These are phyloP conservation scores for Acanthacorydalis orientalis DNA, from an alignment of 2,888 invertebrate species.

Conservation along the genomic window DNA sequence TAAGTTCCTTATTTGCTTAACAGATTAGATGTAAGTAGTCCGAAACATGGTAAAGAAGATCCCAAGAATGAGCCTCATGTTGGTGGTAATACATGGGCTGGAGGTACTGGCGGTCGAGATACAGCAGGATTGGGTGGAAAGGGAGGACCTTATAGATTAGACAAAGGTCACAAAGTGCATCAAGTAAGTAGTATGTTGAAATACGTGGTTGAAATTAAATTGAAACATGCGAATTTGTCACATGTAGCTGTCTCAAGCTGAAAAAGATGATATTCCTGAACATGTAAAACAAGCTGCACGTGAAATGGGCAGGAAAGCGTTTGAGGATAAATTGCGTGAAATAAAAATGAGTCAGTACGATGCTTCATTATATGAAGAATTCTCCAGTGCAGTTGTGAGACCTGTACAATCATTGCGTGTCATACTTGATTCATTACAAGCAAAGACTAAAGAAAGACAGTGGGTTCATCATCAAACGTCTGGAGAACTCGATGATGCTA, in stretches of 20 bases:
- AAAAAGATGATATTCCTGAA: constrained; percentile 81
- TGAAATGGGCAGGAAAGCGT: constrained; percentile 84
- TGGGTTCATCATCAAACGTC: constrained; percentile 90
- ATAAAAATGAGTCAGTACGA: constrained; percentile 93
- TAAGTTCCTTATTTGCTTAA: constrained; percentile 15
- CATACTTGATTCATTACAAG: constrained; percentile 73
- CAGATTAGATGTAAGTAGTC: constrained; percentile 49
- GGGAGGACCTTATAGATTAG: constrained; percentile 88
- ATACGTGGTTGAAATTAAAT: background rate
- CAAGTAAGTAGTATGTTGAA: constrained; percentile 36
- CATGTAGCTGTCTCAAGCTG: constrained; percentile 58
- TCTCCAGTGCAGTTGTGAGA: constrained; percentile 56
- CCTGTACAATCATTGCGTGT: constrained; percentile 77
- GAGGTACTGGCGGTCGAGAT: constrained; percentile 83
- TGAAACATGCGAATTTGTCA: background rate
- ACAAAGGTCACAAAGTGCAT: constrained; percentile 84
- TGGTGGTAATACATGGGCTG: constrained; percentile 95
- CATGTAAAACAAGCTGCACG: constrained; percentile 76
- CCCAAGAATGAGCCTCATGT: constrained; percentile 83
- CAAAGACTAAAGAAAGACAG: constrained; percentile 83
- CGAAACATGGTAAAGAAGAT: constrained; percentile 88
- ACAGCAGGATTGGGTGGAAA: constrained; percentile 93
- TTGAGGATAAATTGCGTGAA: constrained; percentile 70
- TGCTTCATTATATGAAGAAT: constrained; percentile 70
- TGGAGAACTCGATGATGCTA: constrained; percentile 88